Percentiles rank a stretch among this genome's conserved stretches.
Conservation (phyloP, 2,888 invertebrate species). For the Drepanosiphum platanoidis region DNA sequence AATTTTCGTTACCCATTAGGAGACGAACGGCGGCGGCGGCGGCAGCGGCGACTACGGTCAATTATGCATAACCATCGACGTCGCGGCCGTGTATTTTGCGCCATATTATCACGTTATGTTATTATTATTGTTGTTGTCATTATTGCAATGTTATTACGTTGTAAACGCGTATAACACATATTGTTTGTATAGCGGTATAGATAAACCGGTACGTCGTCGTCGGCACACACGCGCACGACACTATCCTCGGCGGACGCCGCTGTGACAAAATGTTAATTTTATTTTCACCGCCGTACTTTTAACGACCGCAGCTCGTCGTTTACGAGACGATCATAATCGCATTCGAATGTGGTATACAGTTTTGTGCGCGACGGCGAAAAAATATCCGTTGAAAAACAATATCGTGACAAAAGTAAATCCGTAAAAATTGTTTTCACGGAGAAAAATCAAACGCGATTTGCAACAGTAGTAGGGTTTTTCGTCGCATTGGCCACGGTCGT, state of each 20-base stretch:
- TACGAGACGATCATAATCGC: not conserved
- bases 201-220: not conserved
- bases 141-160: not conserved
- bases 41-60: conserved; percentile 4
- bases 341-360: not conserved
- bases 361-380: not conserved
- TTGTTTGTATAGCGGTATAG: not conserved
- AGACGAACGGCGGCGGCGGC: not conserved
- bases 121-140: not conserved
- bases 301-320: not conserved
- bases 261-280: not conserved
- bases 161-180: not conserved
- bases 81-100: not conserved
- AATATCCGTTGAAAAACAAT: not conserved
- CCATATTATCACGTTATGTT: conserved; percentile 8
- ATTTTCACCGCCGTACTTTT: not conserved
- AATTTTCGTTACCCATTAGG: conserved; percentile 14
- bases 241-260: not conserved
- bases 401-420: not conserved
- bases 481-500: not conserved
- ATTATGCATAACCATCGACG: conserved; percentile 33
- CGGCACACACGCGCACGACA: not conserved
- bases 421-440: not conserved
- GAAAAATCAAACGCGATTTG: not conserved
- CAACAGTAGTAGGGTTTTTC: not conserved